phyloP scores from a whole-genome alignment of 2,113 vertebrate species.

The Ibidorhyncha struthersii region DNA sequence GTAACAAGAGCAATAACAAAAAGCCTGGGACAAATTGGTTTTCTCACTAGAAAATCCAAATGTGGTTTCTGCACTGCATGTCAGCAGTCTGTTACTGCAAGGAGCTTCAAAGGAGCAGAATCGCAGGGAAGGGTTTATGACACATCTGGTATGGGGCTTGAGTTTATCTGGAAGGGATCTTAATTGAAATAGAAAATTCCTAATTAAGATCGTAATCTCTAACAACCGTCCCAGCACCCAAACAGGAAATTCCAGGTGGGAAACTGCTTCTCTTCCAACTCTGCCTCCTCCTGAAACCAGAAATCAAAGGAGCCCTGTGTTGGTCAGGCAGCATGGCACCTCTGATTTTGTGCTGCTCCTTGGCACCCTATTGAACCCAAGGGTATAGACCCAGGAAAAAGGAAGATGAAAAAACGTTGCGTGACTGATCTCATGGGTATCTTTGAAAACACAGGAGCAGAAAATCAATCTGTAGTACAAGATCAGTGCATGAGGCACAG shows the following conservation, averaged over 20 bases:
- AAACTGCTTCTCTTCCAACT: not conserved
- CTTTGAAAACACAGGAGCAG: not conserved
- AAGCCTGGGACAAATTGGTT: not conserved
- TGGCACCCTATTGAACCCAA: not conserved
- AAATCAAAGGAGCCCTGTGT: not conserved
- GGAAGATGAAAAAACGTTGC: not conserved
- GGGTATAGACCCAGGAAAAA: accelerated
- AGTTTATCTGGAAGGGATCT: conserved; percentile 16
- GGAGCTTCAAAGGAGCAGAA: not conserved
- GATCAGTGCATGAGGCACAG: not conserved
- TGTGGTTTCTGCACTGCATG: not conserved
- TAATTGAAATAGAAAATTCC: conserved; percentile 2
- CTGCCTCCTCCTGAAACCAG: not conserved
- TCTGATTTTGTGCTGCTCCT: not conserved
- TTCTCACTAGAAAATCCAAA: not conserved
- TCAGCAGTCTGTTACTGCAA: not conserved
- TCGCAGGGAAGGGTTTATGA: not conserved
- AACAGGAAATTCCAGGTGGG: conserved; percentile 35
- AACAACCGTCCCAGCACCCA: not conserved
- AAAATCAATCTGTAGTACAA: not conserved
- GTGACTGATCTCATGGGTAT: not conserved
- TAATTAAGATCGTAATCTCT: conserved; percentile 26
- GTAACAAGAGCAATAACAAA: not conserved
- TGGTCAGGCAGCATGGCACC: not conserved
- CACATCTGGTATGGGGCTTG: not conserved